Evolutionary conservation across 2,113 vertebrate genomes (phyloP).

Genomic region (Lepus americanus): DNA sequence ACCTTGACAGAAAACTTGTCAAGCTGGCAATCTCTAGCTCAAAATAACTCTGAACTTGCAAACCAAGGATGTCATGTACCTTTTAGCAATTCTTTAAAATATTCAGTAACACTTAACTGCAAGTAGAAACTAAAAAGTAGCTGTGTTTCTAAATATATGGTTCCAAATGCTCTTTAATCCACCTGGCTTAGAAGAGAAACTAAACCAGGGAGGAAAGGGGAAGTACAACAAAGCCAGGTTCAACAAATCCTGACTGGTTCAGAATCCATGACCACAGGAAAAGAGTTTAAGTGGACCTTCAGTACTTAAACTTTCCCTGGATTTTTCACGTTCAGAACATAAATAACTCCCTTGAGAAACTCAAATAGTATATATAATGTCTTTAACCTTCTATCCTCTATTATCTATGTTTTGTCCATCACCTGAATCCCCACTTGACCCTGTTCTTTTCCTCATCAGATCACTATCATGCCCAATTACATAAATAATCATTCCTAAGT

Average conservation of each 20-base stretch:
- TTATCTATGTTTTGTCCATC: not conserved
- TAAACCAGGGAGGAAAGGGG: not conserved
- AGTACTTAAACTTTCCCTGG: not conserved
- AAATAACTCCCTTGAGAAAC: not conserved
- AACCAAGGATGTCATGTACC: not conserved
- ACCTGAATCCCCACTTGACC: not conserved
- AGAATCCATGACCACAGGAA: not conserved
- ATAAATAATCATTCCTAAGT: not conserved
- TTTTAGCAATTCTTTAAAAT: conserved; percentile 19
- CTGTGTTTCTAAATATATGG: conserved; percentile 8
- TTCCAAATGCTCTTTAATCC: not conserved
- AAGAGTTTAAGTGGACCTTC: not conserved
- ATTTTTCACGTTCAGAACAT: not conserved
- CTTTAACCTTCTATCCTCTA: not conserved
- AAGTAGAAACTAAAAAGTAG: conserved; percentile 62
- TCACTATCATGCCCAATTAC: not conserved
- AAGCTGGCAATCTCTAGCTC: conserved; percentile 1
- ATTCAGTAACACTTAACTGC: not conserved
- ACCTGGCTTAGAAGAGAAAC: not conserved
- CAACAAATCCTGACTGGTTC: not conserved
- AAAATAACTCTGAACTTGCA: conserved; percentile 45
- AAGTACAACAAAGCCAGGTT: not conserved
- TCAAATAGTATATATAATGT: not conserved
- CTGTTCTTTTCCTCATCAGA: not conserved
- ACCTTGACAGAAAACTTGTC: not conserved